Percentiles rank a stretch among this genome's conserved stretches.
These are phyloP conservation scores for Drosophila pectinifera DNA, from an alignment of 1,140 invertebrate genomes.

Conservation along the genomic window DNA sequence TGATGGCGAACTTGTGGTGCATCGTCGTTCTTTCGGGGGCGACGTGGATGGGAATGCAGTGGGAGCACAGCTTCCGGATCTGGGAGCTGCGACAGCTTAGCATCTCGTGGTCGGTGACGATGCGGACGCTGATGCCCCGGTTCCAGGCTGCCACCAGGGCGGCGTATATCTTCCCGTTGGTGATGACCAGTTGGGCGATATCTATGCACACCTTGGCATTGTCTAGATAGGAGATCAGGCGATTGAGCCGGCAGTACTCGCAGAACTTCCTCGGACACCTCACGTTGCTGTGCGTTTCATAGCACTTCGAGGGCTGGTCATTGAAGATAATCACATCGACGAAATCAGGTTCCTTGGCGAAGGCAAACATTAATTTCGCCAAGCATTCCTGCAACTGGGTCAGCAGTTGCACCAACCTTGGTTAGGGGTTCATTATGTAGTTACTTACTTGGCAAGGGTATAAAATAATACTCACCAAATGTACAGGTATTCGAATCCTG, in stretches of 20 bases:
- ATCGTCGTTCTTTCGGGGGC: neutral
- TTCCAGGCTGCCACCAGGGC: slow-evolving; percentile 7
- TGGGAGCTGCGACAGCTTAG: slow-evolving; percentile 1
- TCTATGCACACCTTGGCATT: slow-evolving; percentile 29
- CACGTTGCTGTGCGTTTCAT: neutral
- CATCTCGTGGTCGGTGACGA: slow-evolving; percentile 47
- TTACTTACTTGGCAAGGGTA: no score
- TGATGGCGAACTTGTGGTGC: slow-evolving; percentile 49
- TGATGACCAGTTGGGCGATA: slow-evolving; percentile 28
- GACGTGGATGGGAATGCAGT: neutral
- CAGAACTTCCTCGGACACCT: slow-evolving; percentile 11
- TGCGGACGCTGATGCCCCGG: slow-evolving; percentile 29
- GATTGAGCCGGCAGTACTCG: slow-evolving; percentile 7
- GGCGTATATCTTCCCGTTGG: neutral
- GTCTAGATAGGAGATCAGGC: slow-evolving; percentile 14
- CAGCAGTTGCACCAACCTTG: neutral
- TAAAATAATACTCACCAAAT: neutral
- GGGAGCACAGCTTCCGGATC: neutral
- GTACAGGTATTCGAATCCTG: neutral
- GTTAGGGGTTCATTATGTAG: neutral
- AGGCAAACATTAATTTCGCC: neutral
- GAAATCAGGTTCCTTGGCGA: slow-evolving; percentile 12
- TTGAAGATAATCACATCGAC: slow-evolving; percentile 37
- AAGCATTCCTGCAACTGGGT: neutral
- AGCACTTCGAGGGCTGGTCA: neutral